Base-by-base conservation (phyloP, 2,797 vertebrate genomes). In the Poeciliopsis presidionis region DNA sequence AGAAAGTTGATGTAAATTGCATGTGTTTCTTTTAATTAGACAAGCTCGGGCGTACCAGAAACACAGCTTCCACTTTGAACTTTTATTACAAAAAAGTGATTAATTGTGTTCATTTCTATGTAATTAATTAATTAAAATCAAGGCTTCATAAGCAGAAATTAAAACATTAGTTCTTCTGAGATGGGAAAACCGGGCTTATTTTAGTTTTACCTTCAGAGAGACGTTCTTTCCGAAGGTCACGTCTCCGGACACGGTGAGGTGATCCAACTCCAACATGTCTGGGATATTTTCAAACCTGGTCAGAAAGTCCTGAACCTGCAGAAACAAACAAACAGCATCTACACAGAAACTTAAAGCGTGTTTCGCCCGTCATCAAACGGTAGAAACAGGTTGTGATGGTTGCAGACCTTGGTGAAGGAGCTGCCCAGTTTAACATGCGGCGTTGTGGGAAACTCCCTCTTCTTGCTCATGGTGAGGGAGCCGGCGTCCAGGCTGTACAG, bases 211-310 rank as follows among this genome's bases (percentile, higher is more conserved):
- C 96, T 99, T 99, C 86, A 98, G 91, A 73, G 96, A 96, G 81
- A 99, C 98, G 6, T 98, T 96, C 90, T 99, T 99, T 51, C 98
- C 98, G 80, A 98, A 99, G 33, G 98, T 99, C 81, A 99, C 98
- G 69, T 99, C 98, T 90, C 98, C 98, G 18, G 98, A 99, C 87
- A 99, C 98, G 0, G 98, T 99, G 79, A 99, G 97, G 88, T 99
- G 98, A 89, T 99, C 98, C 28, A 99, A 93, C 94, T 99, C 98
- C 91, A 99, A 91, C 97, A 99, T 97, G 87, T 99, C 98, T 0
- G 98, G 98, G 90, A 99, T 98, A 94, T 96, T 99, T 91, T 99
- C 98, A 81, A 99, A 98, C 83, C 98, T 91, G 47, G 91, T 94
- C 92, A 98, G 93, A 78, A 96, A 99, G 90, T 99, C 97, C 80